phyloP scores from a whole-genome alignment of 2,113 vertebrate species.

The Nibea coibor region DNA sequence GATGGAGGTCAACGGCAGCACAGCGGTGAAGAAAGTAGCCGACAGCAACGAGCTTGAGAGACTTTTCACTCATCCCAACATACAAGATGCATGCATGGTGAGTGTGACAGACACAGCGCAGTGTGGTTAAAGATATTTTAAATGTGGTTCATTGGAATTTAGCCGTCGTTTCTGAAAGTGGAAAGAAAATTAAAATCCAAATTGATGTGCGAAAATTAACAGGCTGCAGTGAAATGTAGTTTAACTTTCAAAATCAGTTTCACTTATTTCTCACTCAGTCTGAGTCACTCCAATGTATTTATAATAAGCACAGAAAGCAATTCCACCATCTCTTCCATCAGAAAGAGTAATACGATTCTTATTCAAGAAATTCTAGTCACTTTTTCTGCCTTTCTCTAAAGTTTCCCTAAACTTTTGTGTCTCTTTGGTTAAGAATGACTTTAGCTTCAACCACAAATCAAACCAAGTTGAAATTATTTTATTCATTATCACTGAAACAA shows the following conservation, averaged over 20 bases:
- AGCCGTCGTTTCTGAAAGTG: too few relatives aligned
- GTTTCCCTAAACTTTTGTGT: neutral
- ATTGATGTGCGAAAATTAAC: neutral
- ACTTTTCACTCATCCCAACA: conserved; percentile 83
- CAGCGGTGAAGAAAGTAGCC: conserved; percentile 74
- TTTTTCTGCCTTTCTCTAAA: neutral
- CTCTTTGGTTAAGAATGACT: neutral
- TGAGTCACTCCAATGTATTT: neutral
- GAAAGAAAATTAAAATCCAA: neutral
- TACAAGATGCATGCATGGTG: conserved; percentile 80
- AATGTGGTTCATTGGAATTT: neutral
- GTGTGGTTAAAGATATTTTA: neutral
- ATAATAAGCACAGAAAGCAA: neutral
- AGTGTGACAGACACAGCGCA: conserved; percentile 55
- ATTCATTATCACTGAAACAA: neutral
- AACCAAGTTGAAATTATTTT: neutral
- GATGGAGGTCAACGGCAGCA: conserved; percentile 76
- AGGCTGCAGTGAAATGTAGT: neutral
- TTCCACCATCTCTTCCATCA: too few relatives aligned
- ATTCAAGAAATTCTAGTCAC: too few relatives aligned
- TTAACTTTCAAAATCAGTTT: conserved; percentile 8
- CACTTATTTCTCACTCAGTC: neutral
- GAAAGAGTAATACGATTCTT: too few relatives aligned
- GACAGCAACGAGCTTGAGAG: conserved; percentile 92
- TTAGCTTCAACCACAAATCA: neutral